Evolutionary conservation across 2,113 vertebrate species (phyloP).

Genomic region (Sorex fumeus): DNA sequence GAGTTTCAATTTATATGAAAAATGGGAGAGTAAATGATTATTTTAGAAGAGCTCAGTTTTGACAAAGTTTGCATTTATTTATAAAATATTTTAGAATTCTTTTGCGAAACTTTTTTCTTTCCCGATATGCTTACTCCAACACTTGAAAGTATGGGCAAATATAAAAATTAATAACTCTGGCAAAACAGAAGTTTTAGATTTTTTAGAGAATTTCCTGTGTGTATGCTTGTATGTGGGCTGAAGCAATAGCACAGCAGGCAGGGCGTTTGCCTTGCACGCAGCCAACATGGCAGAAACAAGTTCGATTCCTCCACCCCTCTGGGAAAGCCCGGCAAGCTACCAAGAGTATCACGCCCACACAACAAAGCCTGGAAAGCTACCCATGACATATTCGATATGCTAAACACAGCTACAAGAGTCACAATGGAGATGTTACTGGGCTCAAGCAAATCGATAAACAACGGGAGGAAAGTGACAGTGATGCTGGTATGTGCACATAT

Average conservation of each 20-base stretch:
- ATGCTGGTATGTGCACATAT: not conserved
- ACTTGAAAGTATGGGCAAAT: not conserved
- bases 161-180: not conserved
- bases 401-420: no score
- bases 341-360: no score
- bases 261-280: no score
- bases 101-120: not conserved
- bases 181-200: not conserved
- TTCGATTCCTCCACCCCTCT: no score
- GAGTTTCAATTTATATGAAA: not conserved
- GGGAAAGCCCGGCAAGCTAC: no score
- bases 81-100: not conserved
- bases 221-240: not conserved
- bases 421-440: no score
- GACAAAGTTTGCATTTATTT: slow-evolving; percentile 21
- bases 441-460: no score
- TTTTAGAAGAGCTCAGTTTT: not conserved
- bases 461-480: no score
- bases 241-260: no score
- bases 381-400: no score
- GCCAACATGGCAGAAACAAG: no score
- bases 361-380: no score
- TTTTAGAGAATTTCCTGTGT: not conserved
- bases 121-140: not conserved
- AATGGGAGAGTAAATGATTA: not conserved